phyloP scores from a whole-genome alignment of 2,113 vertebrate species.

The Arizona elegans region DNA sequence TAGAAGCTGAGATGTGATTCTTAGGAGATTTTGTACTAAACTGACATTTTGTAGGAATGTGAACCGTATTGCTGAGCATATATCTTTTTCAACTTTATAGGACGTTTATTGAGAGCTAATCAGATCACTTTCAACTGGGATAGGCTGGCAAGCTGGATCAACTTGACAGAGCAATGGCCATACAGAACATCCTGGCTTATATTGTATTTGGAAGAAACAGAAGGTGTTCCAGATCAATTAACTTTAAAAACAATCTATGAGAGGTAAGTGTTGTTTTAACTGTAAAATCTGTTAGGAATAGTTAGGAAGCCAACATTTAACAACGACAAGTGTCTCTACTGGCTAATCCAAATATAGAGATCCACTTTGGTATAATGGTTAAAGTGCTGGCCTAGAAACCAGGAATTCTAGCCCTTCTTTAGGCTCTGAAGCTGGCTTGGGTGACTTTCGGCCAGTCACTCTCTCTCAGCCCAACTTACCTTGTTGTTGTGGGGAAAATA shows the following conservation, averaged over 20 bases:
- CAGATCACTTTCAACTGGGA: conserved; percentile 98
- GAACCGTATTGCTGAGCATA: background rate
- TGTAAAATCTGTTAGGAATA: background rate
- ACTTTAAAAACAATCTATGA: conserved; percentile 93
- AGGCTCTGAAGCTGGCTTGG: background rate
- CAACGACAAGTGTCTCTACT: background rate
- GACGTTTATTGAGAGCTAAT: conserved; percentile 91
- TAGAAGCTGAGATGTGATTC: background rate
- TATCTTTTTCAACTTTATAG: conserved; percentile 44
- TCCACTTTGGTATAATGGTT: background rate
- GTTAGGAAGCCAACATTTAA: background rate
- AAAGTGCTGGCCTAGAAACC: background rate
- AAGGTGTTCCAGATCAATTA: conserved; percentile 86
- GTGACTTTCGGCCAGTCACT: background rate
- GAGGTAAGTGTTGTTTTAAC: conserved; percentile 72
- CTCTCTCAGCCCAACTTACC: background rate
- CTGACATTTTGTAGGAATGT: background rate
- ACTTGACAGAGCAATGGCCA: conserved; percentile 97
- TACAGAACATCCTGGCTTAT: conserved; percentile 98
- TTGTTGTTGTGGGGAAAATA: background rate
- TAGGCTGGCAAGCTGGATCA: conserved; percentile 96
- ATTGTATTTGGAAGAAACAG: conserved; percentile 90
- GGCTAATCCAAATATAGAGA: background rate
- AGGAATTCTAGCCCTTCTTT: background rate
- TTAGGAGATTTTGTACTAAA: background rate